A percentile compares a stretch with the other conserved stretches of the same genome.
These are phyloP conservation scores for Acinonyx jubatus DNA, from an alignment of 2,113 vertebrate genomes.

Conservation along the genomic window DNA sequence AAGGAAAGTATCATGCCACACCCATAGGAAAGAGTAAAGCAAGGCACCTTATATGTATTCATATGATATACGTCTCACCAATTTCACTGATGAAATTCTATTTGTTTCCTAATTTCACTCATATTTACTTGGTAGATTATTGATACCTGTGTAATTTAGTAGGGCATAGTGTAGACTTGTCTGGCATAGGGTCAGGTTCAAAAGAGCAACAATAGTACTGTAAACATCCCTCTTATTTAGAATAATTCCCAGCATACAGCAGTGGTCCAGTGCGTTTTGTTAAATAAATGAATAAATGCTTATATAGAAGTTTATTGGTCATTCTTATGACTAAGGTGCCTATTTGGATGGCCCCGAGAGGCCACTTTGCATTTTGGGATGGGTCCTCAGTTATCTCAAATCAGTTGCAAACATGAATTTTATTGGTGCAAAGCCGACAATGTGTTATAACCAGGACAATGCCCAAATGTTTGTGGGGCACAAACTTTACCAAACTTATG, in stretches of 20 bases:
- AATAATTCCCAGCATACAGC: background rate
- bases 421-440: background rate
- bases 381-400: background rate
- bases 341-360: background rate
- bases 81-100: too few species aligned
- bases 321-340: background rate
- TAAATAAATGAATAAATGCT: background rate
- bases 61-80: background rate
- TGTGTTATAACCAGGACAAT: fast-evolving
- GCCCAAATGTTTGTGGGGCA: background rate
- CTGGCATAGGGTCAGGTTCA: background rate
- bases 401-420: background rate
- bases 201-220: background rate
- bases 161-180: background rate
- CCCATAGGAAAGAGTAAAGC: background rate
- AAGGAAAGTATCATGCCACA: background rate
- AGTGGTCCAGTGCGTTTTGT: background rate
- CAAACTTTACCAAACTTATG: background rate
- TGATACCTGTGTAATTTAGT: background rate
- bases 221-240: background rate
- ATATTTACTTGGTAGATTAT: too few species aligned
- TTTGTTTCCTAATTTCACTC: background rate
- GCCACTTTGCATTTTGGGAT: background rate
- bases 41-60: background rate
- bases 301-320: background rate